Evolutionary conservation across 2,113 vertebrate species (phyloP), one percentile per base, ranked within the genome.

Genomic region (Pomatorhinus ruficollis): DNA sequence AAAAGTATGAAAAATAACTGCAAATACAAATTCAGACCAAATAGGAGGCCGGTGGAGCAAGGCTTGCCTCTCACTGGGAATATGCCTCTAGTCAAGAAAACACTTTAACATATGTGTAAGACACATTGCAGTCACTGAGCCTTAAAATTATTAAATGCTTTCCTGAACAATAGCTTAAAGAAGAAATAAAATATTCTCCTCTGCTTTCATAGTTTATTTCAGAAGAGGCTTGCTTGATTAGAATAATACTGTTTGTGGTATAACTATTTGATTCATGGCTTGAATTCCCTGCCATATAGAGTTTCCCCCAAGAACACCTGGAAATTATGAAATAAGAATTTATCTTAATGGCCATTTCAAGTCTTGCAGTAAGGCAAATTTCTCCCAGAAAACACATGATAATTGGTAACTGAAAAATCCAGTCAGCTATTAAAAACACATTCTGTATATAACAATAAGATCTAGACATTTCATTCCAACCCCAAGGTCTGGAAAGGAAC

Each of bases 91-190:
- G 80, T 68, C 75, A 83, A 78, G 70, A 89, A 88, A 89, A 83
- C 39, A 68, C 50, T 88, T 92, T 27, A 45, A 54, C 79, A 31
- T 54, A 69, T 23, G 33, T 65, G 5, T 52, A 88, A 90, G 27
- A 74, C 49, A 74, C 31, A 45, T 15, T 83, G 66, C 45, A 94
- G 28, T 15, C 75, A 85, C 49, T 53, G 27, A 79, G 39, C 54
- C 63, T 72, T 80, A 90, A 76, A 88, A 63, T 77, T 33, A 93
- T 83, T 45, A 91, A 93, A 57, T 72, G 47, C 31, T 89, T 88
- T 90, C 80, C 56, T 50, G 71, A 93, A 81, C 47, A 95, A 82
- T 13, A 86, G 15, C n/a, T 90, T 95, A 57, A 92, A 88, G 63
- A 92, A 78, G 28, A 93, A 91, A 81, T 64, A 77, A 77, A 91